Evolutionary conservation across 2,888 invertebrate species (phyloP).

Genomic region (Ectobius pallidus): DNA sequence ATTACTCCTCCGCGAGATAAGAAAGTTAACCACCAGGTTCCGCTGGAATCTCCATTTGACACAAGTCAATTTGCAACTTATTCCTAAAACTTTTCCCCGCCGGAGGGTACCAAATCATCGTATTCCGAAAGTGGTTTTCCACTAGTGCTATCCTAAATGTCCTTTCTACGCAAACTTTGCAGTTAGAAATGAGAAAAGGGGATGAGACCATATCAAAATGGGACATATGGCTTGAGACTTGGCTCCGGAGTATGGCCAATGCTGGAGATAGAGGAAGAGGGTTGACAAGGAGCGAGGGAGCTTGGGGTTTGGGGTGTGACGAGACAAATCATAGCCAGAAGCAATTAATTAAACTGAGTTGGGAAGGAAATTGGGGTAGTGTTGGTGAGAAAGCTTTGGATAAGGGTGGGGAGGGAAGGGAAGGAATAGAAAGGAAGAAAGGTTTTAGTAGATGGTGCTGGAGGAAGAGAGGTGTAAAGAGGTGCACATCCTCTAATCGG

Average conservation of each 20-base stretch:
- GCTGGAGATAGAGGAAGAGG: background rate
- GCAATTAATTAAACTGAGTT: conserved; percentile 27
- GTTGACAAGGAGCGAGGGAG: background rate
- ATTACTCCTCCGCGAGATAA: too few relatives aligned
- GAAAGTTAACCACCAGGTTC: too few relatives aligned
- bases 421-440: background rate
- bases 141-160: background rate
- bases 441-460: background rate
- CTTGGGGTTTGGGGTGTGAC: background rate
- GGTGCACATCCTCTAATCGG: conserved; percentile 37
- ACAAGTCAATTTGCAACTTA: too few relatives aligned
- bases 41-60: too few relatives aligned
- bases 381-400: conserved; percentile 14
- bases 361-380: conserved; percentile 28
- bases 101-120: too few relatives aligned
- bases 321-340: conserved; percentile 30
- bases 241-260: background rate
- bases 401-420: background rate
- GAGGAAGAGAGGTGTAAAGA: conserved; percentile 20
- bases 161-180: background rate
- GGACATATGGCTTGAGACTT: background rate
- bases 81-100: too few relatives aligned
- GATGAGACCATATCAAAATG: conserved; percentile 13
- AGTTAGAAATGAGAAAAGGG: too few relatives aligned
- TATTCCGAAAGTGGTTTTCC: background rate